Base-by-base conservation (phyloP, 2,888 invertebrate species). In the Heliconius ethilla region DNA sequence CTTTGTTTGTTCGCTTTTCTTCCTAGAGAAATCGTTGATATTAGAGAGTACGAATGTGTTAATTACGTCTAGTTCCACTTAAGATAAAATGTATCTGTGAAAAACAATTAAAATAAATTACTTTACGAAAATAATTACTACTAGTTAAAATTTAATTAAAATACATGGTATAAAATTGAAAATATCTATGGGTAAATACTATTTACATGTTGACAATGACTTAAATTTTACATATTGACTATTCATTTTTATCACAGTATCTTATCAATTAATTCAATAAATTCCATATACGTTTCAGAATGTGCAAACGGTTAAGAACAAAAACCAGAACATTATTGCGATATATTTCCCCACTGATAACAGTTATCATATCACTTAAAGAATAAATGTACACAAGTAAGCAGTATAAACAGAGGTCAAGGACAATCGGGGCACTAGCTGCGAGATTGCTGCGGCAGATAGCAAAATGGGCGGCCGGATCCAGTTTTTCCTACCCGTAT, bases 371-470 rank as follows among this genome's bases (percentile, higher is more conserved):
- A 84, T 84, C 84, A 83, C 79, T 79, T 81, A 70, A 83, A 80
- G 78, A 78, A 27, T 62, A 45, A 70, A 63, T 78, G 63, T 76
- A 76, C 74, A 80, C 75, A 73, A 78, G 76, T 75, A 77, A 76
- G 78, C 77, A 78, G 67, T 75, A 78, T 82, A 84, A 87, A 85
- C 85, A 85, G 84, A 84, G 86, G 87, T 86, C 89, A 89, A 90
- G 89, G 90, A 88, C 89, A 87, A 84, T 84, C 82, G 85, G 85
- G 84, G 81, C 81, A 84, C 82, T 87, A 85, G 85, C 84, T 82
- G 75, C 82, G 77, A 78, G 87, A 89, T 89, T 83, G 83, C 81
- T 83, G 81, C 79, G 80, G 80, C 81, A 83, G 88, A 89, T 87
- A 86, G 82, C 82, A 75, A 81, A 78, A 80, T 82, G 80, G 82